These are phyloP conservation scores for Myioborus miniatus DNA, from an alignment of 2,797 vertebrate species.

Conservation along the genomic window DNA sequence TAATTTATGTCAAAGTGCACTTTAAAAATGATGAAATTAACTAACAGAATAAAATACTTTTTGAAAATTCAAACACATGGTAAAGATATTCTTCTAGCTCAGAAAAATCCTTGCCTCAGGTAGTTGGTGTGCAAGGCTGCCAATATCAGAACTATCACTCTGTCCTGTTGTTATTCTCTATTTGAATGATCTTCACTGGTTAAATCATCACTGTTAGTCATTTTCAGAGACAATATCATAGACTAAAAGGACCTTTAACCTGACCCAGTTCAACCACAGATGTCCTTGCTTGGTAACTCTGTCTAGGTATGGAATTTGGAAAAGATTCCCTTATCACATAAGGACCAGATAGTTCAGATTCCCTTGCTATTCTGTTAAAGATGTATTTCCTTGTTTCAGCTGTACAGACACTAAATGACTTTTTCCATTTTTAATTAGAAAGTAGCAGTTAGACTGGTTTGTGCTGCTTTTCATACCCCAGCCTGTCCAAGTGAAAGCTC, in stretches of 20 bases:
- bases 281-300: background rate
- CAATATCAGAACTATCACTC: background rate
- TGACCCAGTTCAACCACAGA: background rate
- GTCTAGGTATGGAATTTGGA: background rate
- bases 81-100: background rate
- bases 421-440: background rate
- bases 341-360: background rate
- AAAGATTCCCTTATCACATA: background rate
- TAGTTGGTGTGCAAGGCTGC: background rate
- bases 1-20: background rate
- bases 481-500: background rate
- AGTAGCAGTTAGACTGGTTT: background rate
- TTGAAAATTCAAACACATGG: rapidly evolving
- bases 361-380: background rate
- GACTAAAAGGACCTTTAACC: background rate
- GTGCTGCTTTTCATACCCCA: background rate
- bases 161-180: background rate
- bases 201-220: background rate
- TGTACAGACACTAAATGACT: background rate
- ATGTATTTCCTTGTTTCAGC: background rate
- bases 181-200: background rate
- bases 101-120: background rate
- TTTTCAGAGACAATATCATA: background rate
- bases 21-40: background rate
- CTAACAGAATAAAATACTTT: background rate